phyloP scores from a whole-genome alignment of 2,113 vertebrate genomes.

The Pseudorasbora parva region DNA sequence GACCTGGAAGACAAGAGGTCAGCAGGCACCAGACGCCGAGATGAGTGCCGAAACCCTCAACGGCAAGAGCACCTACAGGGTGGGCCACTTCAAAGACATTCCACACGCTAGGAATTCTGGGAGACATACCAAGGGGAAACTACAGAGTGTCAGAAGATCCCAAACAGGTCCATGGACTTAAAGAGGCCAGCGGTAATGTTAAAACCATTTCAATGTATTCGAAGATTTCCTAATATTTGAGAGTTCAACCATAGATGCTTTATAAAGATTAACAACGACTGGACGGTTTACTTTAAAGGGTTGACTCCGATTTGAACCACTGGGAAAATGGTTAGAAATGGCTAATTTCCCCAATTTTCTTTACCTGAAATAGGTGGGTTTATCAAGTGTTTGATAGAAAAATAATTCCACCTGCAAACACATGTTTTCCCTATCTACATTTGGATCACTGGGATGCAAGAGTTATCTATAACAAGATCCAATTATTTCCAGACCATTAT shows the following conservation, averaged over 20 bases:
- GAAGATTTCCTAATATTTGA: neutral
- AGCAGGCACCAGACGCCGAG: conserved; percentile 52
- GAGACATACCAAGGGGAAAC: conserved; percentile 72
- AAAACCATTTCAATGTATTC: neutral
- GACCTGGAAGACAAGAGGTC: conserved; percentile 52
- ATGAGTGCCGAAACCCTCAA: conserved; percentile 6
- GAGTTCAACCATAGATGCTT: neutral
- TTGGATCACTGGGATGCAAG: neutral
- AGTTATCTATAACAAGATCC: neutral
- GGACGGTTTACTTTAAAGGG: neutral
- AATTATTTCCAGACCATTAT: conserved; percentile 19
- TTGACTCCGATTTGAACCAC: neutral
- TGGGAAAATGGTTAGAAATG: neutral
- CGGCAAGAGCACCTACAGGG: conserved; percentile 68
- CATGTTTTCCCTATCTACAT: neutral
- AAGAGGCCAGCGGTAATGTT: neutral
- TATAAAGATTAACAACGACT: neutral
- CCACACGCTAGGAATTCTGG: conserved; percentile 73
- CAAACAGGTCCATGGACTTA: conserved; percentile 55
- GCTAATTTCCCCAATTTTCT: neutral
- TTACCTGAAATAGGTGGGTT: neutral
- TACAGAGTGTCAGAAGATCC: conserved; percentile 62
- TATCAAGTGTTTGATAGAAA: neutral
- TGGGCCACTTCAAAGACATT: conserved; percentile 81
- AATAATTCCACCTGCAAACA: neutral